Base-by-base conservation (phyloP, 2,113 vertebrate genomes). In the Heliornis fulica region DNA sequence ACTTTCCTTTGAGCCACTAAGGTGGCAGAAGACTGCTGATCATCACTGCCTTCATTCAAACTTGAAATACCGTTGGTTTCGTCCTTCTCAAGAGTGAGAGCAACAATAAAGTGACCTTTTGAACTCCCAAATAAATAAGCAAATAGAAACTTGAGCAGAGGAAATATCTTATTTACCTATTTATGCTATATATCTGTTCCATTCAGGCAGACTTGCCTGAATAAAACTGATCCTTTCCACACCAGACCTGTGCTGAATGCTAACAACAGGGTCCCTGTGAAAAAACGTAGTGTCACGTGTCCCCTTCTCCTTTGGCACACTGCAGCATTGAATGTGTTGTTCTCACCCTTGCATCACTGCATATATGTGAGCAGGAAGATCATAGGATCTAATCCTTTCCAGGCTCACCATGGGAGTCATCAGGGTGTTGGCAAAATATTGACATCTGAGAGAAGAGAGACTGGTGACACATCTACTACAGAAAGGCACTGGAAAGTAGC, bases 391-490 rank as follows among this genome's bases (percentile, higher is more conserved):
- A 41, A 63, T 38, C 26, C 12, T 77, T 93, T 66, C 74, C 32
- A 10, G 26, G 6, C 26, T 56, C 20, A n/a, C 21, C 4, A 2
- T 29, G 45, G 15, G 46, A 65, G 15, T 50, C 59, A 48, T 2
- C 1, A 1, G 15, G 11, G 23, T 0, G 0, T 26, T 87, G 56
- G 22, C 19, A 61, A 26, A 25, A 48, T 10, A 34, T 1, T 18
- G 40, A 29, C 36, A 22, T 29, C 13, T 63, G 59, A 83, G 32
- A 26, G 28, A 74, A 32, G 4, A 29, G 53, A 57, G 36, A 11
- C 7, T 48, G 54, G n/a, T 69, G 83, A 69, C 34, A 34, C 7
- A 34, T 20, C 41, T 19, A 17, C n/a, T 41, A 54, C 1, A 3
- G 31, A 70, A 70, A 79, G 23, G 38, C 56, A 32, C 22, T 18